phyloP scores from a whole-genome alignment of 2,113 vertebrate genomes.

The Diadophis punctatus region DNA sequence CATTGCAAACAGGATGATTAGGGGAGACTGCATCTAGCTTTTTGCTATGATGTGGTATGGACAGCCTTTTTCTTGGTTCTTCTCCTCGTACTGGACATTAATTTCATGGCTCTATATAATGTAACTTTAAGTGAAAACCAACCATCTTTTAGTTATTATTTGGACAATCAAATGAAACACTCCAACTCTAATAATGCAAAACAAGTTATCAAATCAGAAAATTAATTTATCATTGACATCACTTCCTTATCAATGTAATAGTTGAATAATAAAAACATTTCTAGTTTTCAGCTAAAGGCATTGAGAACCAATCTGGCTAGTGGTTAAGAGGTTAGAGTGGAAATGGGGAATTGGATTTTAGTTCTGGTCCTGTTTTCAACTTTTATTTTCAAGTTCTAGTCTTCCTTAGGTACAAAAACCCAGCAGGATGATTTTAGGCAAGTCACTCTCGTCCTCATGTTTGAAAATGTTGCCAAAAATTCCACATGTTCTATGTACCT shows the following conservation, averaged over 20 bases:
- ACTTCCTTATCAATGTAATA: neutral
- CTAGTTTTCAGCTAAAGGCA: neutral
- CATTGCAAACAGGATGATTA: neutral
- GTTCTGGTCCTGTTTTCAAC: too few relatives aligned
- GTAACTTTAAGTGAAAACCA: neutral
- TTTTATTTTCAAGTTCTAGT: neutral
- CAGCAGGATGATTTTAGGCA: neutral
- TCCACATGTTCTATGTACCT: neutral
- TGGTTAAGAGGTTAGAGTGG: neutral
- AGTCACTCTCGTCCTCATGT: neutral
- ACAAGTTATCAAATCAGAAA: neutral
- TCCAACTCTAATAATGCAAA: neutral
- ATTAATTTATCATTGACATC: neutral
- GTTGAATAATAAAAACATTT: neutral
- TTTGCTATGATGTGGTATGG: neutral
- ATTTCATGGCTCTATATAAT: neutral
- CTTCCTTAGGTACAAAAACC: neutral
- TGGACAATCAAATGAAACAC: neutral
- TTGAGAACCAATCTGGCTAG: neutral
- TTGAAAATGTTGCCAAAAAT: neutral
- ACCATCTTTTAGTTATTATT: neutral
- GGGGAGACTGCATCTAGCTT: neutral
- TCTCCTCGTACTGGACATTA: neutral
- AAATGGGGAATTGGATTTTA: neutral
- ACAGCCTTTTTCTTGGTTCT: neutral